Percentiles rank a stretch among this genome's conserved stretches.
Evolutionary conservation across 2,888 invertebrate species (phyloP).

Genomic region (Plebejus argus): DNA sequence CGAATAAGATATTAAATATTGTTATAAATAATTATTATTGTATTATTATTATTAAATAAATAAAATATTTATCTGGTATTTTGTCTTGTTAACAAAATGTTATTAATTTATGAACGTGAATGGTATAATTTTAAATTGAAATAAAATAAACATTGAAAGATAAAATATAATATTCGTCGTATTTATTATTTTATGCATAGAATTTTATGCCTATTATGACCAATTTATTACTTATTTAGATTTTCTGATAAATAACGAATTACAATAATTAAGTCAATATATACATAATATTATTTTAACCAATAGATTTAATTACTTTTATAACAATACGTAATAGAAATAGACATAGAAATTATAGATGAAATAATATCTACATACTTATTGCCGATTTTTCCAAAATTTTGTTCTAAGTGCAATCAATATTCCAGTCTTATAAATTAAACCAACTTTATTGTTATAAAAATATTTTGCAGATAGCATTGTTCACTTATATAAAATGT

Average conservation of each 20-base stretch:
- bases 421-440: no score
- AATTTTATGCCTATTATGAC: constrained; percentile 36
- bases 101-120: not conserved
- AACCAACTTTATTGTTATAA: no score
- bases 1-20: not conserved
- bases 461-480: not conserved
- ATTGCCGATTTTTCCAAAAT: not conserved
- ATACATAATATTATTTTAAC: constrained; percentile 25
- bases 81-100: not conserved
- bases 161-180: not conserved
- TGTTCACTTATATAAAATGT: not conserved
- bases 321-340: constrained; percentile 6
- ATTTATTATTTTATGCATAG: not conserved
- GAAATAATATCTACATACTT: not conserved
- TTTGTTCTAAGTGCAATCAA: not conserved
- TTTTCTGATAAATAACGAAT: constrained; percentile 41
- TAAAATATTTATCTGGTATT: not conserved
- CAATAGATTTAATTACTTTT: constrained; percentile 31
- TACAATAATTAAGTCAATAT: constrained; percentile 39
- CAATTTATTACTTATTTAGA: constrained; percentile 45
- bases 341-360: not conserved
- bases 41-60: no score
- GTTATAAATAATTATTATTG: no score
- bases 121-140: no score
- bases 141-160: no score